These are phyloP conservation scores for Drosophila histrio DNA, from an alignment of 2,888 invertebrate species.

Conservation along the genomic window DNA sequence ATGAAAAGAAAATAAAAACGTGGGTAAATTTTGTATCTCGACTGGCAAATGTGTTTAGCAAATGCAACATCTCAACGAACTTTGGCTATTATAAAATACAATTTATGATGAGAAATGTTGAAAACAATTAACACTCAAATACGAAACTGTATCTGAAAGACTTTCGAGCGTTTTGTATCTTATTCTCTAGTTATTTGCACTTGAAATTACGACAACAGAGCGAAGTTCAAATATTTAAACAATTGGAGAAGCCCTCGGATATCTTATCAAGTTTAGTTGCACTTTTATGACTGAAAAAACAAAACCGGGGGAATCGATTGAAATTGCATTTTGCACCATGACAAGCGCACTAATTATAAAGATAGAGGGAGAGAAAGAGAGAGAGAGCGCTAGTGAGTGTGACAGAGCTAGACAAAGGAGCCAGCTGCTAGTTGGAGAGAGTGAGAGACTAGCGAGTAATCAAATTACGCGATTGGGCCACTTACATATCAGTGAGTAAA, in stretches of 20 bases:
- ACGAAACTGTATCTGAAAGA: slow-evolving; percentile 13
- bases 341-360: slow-evolving; percentile 36
- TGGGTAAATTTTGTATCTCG: slow-evolving; percentile 3
- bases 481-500: slow-evolving; percentile 22
- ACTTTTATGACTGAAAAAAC: slow-evolving; percentile 11
- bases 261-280: slow-evolving; percentile 24
- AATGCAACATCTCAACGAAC: slow-evolving; percentile 21
- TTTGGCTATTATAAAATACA: neutral
- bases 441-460: slow-evolving; percentile 28
- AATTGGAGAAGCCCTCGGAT: slow-evolving; percentile 24
- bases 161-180: neutral
- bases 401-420: slow-evolving; percentile 15
- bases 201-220: slow-evolving; percentile 42
- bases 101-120: slow-evolving; percentile 14
- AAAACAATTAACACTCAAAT: slow-evolving; percentile 57
- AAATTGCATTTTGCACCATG: slow-evolving; percentile 25
- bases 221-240: slow-evolving; percentile 54
- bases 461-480: slow-evolving; percentile 40
- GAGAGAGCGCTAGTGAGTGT: neutral
- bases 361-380: neutral
- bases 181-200: slow-evolving; percentile 11
- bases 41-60: slow-evolving; percentile 25
- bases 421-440: neutral
- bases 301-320: slow-evolving; percentile 14
- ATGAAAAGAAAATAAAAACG: slow-evolving; percentile 24